Evolutionary conservation across 1,140 invertebrate genomes (phyloP), one percentile per base, ranked within the genome.

Genomic region (Pseudomyrmex pallidus): DNA sequence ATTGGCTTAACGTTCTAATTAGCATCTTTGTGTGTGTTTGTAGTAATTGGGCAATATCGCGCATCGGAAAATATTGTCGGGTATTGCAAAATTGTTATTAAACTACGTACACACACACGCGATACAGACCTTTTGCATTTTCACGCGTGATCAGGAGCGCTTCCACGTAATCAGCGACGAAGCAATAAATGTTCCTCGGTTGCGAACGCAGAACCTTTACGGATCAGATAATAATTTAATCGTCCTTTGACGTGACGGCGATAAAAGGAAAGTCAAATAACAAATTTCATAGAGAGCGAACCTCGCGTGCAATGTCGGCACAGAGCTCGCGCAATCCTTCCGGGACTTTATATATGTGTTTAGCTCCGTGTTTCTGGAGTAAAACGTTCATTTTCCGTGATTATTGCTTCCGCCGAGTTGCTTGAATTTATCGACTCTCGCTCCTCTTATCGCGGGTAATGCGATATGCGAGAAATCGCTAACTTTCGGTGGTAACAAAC

Each of bases 141-240:
- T 97, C 96, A n/a, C 96, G 94, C 0, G 96, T 96, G 15, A 96
- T 95, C 20, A 97, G 92, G 22, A 97, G 91, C 1, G 95, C 95
- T 70, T 96, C 96, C 8, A 96, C 91, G 89, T 97, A 97, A 90
- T 96, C 96, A 2, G 96, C 95, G 87, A 97, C 96, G 88, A 96
- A 97, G 80, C 93, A 93, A 85, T 95, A 95, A 3, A 96, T 94
- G 44, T 96, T 92, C 25, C 91, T 88, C 0, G 96, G 96, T 86
- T 97, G 96, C 25, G 92, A 94, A 52, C 96, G 93, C 1, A 97
- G 89, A 5, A 96, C 94, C 94, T 95, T 74, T 66, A 62, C 50
- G 25, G 46, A 72, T 70, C 54, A 80, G 67, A 80, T 72, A 80
- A 80, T 64, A 61, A 44, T 72, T 78, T 88, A 92, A 67, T 68